A percentile compares a stretch with the other conserved stretches of the same genome.
These are phyloP conservation scores for Cettia cetti DNA, from an alignment of 2,113 vertebrate genomes.

Conservation along the genomic window DNA sequence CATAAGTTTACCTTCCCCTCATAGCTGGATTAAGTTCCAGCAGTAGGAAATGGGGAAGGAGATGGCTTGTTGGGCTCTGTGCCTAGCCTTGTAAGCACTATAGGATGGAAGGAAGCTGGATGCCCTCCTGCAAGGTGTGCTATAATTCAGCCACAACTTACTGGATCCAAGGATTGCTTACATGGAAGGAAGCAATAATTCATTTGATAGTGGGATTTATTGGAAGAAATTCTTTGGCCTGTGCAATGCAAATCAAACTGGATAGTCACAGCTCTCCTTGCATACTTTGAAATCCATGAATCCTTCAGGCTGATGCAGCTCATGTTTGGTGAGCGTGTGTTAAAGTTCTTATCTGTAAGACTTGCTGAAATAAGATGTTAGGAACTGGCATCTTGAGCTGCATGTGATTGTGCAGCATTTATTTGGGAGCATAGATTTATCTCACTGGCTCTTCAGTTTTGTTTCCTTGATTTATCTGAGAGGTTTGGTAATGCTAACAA, in stretches of 20 bases:
- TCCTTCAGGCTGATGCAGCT: neutral
- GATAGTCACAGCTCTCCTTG: neutral
- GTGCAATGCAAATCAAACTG: constrained; percentile 5
- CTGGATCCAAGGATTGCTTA: constrained; percentile 31
- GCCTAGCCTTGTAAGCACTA: neutral
- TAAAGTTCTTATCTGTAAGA: neutral
- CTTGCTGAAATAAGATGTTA: neutral
- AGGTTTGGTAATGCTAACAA: neutral
- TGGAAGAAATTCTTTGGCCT: neutral
- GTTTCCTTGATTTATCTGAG: neutral
- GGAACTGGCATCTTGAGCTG: neutral
- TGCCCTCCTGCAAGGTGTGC: constrained; percentile 5
- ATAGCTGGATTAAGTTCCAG: neutral
- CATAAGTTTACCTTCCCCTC: neutral
- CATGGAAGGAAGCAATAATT: constrained; percentile 14
- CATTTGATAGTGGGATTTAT: neutral
- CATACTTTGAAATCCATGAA: neutral
- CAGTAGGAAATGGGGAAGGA: neutral
- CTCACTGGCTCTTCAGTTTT: neutral
- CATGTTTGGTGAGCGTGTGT: neutral
- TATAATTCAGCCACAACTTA: constrained; percentile 25
- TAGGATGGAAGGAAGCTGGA: constrained; percentile 6
- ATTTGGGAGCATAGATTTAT: neutral
- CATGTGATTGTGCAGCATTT: neutral
- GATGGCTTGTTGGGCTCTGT: constrained; percentile 17